phyloP scores from a whole-genome alignment of 2,888 invertebrate genomes.

The Sphaerophoria taeniata region DNA sequence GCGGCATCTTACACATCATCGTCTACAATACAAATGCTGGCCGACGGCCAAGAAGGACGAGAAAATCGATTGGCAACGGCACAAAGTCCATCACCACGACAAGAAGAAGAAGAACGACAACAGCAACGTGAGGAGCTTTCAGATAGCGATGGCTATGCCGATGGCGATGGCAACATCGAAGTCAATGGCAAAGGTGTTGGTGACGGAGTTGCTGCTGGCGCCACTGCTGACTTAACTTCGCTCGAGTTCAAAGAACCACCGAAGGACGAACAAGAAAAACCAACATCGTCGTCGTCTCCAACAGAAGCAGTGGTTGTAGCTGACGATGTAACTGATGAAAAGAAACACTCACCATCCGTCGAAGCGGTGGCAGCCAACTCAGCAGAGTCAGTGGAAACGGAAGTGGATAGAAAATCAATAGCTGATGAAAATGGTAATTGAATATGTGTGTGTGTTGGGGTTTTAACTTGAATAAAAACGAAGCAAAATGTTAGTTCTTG shows the following conservation, averaged over 20 bases:
- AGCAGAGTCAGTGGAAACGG: not conserved
- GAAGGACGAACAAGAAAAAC: conserved; percentile 13
- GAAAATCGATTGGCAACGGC: conserved; percentile 64
- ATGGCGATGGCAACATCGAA: conserved; percentile 5
- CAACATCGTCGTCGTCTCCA: not conserved
- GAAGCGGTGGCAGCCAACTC: not conserved
- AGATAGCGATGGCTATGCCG: conserved; percentile 27
- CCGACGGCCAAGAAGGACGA: conserved; percentile 75
- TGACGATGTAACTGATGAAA: conserved; percentile 14
- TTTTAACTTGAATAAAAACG: conserved; percentile 26
- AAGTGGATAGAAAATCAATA: conserved; percentile 61
- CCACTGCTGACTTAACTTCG: conserved; percentile 21
- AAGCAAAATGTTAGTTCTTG: conserved; percentile 29
- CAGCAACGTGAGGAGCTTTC: conserved; percentile 50
- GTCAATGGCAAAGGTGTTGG: not conserved
- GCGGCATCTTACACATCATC: conserved; percentile 79
- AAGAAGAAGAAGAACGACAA: too few species aligned
- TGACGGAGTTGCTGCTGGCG: conserved; percentile 16
- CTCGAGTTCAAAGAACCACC: conserved; percentile 61
- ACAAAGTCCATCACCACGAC: conserved; percentile 5
- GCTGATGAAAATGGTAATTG: conserved; percentile 70
- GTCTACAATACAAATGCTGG: conserved; percentile 78
- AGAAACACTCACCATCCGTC: conserved; percentile 25
- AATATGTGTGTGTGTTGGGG: conserved; percentile 46
- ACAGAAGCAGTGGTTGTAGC: not conserved